Evolutionary conservation across 1,140 invertebrate species (phyloP), one percentile per base, ranked within the genome.

Genomic region (Aradophagus sp.): DNA sequence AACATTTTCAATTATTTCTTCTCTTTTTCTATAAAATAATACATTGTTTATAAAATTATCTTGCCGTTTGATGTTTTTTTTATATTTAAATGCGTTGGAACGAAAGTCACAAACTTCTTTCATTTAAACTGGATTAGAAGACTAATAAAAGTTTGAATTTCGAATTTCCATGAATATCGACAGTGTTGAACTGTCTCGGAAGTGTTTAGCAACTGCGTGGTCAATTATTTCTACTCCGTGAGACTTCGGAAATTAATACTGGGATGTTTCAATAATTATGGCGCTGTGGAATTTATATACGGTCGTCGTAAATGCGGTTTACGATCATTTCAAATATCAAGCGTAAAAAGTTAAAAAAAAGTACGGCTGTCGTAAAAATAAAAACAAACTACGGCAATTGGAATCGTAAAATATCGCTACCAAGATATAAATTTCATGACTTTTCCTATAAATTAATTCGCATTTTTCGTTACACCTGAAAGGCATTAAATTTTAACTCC

Each of bases 331-430:
- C 29, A 17, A 62, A 50, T 50, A 52, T 62, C 31, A 26, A 13
- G 10, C 39, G 47, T 52, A 62, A 50, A 52, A 52, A 52, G 48
- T 52, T n/a, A 15, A 14, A 45, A 38, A 53, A 32, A 63, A 53
- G 32, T 53, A 63, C 34, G 34, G 48, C 31, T 10, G n/a, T 53
- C 59, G 8, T 62, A 53, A 53, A 38, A 38, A 45, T 63, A 53
- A 52, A 63, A 52, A 38, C 53, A 63, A 53, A 63, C 20, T 13
- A 52, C 47, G 48, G 12, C 45, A 63, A 63, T 53, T 63, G 47
- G 39, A 63, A 53, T 45, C 59, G 27, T 63, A 62, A 62, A 62
- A 52, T 42, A 62, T 50, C 27, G 58, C 52, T 44, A 31, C 58
- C 34, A 5, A 20, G 15, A 23, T 44, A 41, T 61, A 61, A 61